These are phyloP conservation scores for Cheiracanthium punctorium DNA, from an alignment of 2,888 invertebrate species.

Conservation along the genomic window DNA sequence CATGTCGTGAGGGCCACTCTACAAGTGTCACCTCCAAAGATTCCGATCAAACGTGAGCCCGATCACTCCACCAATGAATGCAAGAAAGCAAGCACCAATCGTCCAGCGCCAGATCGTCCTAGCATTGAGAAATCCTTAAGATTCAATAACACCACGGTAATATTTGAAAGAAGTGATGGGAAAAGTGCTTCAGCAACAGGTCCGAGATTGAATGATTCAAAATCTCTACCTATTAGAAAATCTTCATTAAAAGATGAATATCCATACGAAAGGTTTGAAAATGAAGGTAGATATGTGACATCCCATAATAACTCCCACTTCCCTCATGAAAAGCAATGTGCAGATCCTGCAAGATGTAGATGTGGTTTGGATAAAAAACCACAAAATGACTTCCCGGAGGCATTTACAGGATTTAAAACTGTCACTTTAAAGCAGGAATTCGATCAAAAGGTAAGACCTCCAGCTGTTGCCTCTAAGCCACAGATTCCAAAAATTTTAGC, in stretches of 20 bases:
- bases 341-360: neutral
- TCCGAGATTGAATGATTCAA: neutral
- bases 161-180: neutral
- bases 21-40: conserved; percentile 38
- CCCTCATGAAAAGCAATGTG: neutral
- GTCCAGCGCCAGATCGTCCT: neutral
- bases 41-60: neutral
- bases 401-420: neutral
- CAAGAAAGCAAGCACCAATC: neutral
- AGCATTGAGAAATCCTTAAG: conserved; percentile 1
- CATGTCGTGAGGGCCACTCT: conserved; percentile 32
- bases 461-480: conserved; percentile 30
- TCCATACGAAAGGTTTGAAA: neutral
- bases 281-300: neutral
- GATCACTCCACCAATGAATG: neutral
- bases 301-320: neutral
- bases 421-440: neutral
- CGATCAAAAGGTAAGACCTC: neutral
- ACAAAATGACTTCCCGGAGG: neutral
- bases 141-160: neutral
- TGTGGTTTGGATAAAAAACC: neutral
- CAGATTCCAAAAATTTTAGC: conserved; percentile 19
- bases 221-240: neutral
- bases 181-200: neutral
- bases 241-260: neutral